Evolutionary conservation across 35 echinoderm and acorn worm genomes (phyloP).

Genomic region (Eucidaris tribuloides): DNA sequence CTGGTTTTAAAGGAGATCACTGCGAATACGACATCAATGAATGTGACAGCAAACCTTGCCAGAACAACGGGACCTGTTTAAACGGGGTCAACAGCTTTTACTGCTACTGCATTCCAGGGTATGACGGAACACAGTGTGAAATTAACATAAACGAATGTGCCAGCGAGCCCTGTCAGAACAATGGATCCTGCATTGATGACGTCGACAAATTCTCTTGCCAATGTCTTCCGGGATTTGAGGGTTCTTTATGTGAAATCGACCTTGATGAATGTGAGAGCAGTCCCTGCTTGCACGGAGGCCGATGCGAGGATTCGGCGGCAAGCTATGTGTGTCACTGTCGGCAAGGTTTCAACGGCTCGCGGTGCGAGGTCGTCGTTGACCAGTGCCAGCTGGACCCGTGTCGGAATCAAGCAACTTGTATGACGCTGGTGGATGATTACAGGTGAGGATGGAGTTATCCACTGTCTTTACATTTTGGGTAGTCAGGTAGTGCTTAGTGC

Average conservation of each 20-base stretch:
- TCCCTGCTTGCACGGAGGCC: constrained; percentile 9
- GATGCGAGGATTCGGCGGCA: not conserved
- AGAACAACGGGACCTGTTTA: constrained; percentile 64
- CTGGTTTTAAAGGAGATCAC: not conserved
- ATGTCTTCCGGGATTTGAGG: constrained; percentile 10
- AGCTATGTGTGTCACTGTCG: not conserved
- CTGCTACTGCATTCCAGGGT: constrained; percentile 77
- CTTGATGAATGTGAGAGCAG: constrained; percentile 14
- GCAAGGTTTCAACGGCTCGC: not conserved
- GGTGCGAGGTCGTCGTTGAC: not conserved
- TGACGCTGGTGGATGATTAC: not conserved
- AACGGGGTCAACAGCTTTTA: constrained; percentile 46
- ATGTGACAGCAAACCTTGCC: constrained; percentile 66
- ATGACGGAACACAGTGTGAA: constrained; percentile 58
- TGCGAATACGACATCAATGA: constrained; percentile 59
- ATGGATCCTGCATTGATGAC: constrained; percentile 10
- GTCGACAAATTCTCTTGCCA: not conserved
- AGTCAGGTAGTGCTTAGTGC: not conserved
- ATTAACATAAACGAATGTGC: constrained; percentile 29
- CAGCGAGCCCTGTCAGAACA: constrained; percentile 14
- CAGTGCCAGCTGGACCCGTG: not conserved
- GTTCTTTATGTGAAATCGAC: not conserved
- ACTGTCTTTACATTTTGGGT: not conserved
- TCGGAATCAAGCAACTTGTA: constrained; percentile 8
- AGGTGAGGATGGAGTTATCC: not conserved